Base-by-base conservation (phyloP, 37 sponge, comb jelly and placozoan genomes). In the Diacarnus erythraeanus region DNA sequence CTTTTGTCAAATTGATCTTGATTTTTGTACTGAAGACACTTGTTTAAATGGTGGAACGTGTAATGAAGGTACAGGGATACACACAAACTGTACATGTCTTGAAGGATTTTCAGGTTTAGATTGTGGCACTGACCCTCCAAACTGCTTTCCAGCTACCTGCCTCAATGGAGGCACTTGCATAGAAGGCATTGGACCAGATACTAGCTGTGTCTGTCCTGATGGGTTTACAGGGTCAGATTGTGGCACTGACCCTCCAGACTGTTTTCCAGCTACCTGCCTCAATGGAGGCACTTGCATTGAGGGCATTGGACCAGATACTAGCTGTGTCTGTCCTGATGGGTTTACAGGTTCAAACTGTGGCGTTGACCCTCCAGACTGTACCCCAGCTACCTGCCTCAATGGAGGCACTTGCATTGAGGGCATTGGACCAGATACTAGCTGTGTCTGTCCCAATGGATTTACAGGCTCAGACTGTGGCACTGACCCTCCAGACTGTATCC, bases 81-180 rank as follows among this genome's bases (percentile, higher is more conserved):
- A 29, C 2, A 64, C 64, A 2, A 68, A 0, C 29, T 84, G 85
- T 30, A 72, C 3, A 0, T 89, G 90, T 75, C 10, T 41, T 72
- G 58, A 2, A 58, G 91, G 83, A 20, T 86, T 77, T 63, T 74
- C 57, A 70, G 91, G 87, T 22, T 18, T 30, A 20, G 35, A 31
- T 3, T 91, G 91, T 58, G 75, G 70, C 0, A 43, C 9, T 34
- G 82, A 76, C 38, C 31, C 82, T 2, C 36, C 41, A 1, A 47
- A 77, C 39, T 86, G 87, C 41, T 8, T 25, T 12, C 29, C 57
- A 40, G 33, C 25, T 42, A 42, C 83, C 38, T 91, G 91, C 69
- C 41, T 33, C 17, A 91, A 91, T 79, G 91, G 83, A 36, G 87
- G 87, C 17, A 83, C 80, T 9, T 91, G 91, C 36, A 67, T 33